These are phyloP conservation scores for Dipodomys stephensi DNA, from an alignment of 2,113 vertebrate genomes.

Conservation along the genomic window DNA sequence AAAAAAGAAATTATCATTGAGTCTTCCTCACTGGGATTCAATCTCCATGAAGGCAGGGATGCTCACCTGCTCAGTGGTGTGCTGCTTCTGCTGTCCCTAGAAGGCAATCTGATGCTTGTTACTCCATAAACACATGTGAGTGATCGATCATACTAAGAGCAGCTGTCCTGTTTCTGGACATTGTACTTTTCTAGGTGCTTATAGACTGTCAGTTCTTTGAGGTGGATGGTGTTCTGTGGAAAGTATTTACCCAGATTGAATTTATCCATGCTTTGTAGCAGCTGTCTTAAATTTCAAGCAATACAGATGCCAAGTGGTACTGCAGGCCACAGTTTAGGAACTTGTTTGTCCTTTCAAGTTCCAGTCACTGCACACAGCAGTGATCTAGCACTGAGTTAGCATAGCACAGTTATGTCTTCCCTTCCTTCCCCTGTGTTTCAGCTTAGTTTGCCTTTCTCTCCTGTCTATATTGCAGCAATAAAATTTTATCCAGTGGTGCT, in stretches of 20 bases:
- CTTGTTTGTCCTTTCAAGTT: constrained; percentile 35
- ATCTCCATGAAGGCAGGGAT: background rate
- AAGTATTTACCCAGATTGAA: constrained; percentile 35
- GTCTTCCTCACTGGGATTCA: background rate
- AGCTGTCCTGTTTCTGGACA: background rate
- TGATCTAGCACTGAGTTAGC: background rate
- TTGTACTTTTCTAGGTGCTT: background rate
- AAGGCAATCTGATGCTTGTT: background rate
- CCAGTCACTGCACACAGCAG: background rate
- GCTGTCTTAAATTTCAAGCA: constrained; percentile 50
- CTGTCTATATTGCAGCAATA: background rate
- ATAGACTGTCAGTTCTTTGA: background rate
- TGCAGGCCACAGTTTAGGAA: background rate
- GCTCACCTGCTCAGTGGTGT: background rate
- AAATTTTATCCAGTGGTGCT: background rate
- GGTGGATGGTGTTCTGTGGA: background rate
- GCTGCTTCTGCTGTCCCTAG: background rate
- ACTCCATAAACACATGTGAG: background rate
- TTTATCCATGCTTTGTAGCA: constrained; percentile 50
- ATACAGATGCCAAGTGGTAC: constrained; percentile 52
- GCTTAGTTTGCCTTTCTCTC: background rate
- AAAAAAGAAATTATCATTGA: background rate
- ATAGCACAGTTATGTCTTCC: background rate
- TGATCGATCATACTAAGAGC: background rate
- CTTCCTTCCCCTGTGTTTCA: background rate